Base-by-base conservation (phyloP, 2,888 invertebrate species). In the Cepaea hortensis region DNA sequence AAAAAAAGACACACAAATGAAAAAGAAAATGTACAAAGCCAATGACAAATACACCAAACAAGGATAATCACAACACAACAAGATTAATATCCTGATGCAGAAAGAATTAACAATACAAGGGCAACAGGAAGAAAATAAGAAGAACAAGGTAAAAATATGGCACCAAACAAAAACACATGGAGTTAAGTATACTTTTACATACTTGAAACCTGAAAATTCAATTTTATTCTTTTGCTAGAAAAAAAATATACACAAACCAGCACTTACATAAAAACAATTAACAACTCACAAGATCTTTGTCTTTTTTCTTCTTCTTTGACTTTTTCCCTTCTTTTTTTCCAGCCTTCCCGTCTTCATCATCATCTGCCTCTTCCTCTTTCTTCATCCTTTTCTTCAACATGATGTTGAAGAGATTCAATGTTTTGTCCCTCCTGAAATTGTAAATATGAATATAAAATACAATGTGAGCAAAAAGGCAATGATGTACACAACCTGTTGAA, bases 401-500 rank as follows among this genome's bases (percentile, higher is more conserved):
- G 87, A 99, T 95, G 3, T 97, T 97, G 94, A 99, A 99, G 94
- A 97, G 98, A 95, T 99, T 99, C 95, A 99, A 96, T 84, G 98
- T 97, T 93, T 98, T 98, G 95, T 98, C 98, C 72, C 99, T 96
- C 93, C 98, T 97, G 94, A 5, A 94, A 94, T 85, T 75, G 62
- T 46, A 77, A 55, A 7, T 6, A 18, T 9, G 68, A 68, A 68
- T 15, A 20, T 18, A 68, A 68, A n/a, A 18, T 15, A 7, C 55
- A 55, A 55, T 55, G 3, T 55, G 7, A 55, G 55, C 11, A 55
- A 55, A 11, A 6, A 55, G 55, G 55, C 55, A 55, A 55, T 55
- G 55, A 55, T 55, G 11, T 11, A 9, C 7, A 55, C 55, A 55
- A 55, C 55, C 55, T 11, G 11, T 35, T 35, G 35, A 35, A 35